phyloP scores from a whole-genome alignment of 1,140 invertebrate genomes.

The Tribolium castaneum region DNA sequence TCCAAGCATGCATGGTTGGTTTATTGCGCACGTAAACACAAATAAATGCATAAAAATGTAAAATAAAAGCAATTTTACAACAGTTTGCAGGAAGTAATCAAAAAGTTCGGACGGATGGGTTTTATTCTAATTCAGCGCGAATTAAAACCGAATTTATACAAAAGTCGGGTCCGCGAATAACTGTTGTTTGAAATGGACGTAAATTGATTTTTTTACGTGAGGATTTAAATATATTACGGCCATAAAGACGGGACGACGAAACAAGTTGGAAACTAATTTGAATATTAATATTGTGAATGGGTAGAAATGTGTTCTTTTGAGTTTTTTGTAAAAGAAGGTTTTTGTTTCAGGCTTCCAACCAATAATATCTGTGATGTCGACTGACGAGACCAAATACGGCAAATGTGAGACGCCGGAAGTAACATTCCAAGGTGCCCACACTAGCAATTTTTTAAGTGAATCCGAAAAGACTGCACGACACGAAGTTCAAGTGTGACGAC shows the following conservation, averaged over 20 bases:
- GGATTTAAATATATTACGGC: neutral
- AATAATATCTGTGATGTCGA: constrained; percentile 66
- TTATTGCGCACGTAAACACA: neutral
- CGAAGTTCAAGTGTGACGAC: constrained; percentile 73
- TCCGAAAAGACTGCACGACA: constrained; percentile 57
- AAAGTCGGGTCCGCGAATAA: neutral
- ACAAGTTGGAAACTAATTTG: constrained; percentile 3
- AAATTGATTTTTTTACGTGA: neutral
- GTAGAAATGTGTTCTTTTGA: neutral
- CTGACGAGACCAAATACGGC: constrained; percentile 38
- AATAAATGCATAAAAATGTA: neutral
- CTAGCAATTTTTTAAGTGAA: constrained; percentile 47
- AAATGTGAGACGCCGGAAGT: constrained; percentile 46
- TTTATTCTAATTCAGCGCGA: neutral
- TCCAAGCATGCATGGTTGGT: neutral
- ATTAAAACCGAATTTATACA: neutral
- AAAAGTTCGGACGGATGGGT: neutral
- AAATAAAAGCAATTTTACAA: neutral
- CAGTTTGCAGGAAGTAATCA: neutral
- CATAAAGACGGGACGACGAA: neutral
- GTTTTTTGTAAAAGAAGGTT: neutral
- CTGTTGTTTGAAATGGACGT: neutral
- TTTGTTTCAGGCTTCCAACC: constrained; percentile 68
- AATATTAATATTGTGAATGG: constrained; percentile 12
- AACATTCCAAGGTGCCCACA: constrained; percentile 44